A percentile compares a stretch with the other conserved stretches of the same genome.
These are phyloP conservation scores for Tipula confusa DNA, from an alignment of 2,888 invertebrate species.

Conservation along the genomic window DNA sequence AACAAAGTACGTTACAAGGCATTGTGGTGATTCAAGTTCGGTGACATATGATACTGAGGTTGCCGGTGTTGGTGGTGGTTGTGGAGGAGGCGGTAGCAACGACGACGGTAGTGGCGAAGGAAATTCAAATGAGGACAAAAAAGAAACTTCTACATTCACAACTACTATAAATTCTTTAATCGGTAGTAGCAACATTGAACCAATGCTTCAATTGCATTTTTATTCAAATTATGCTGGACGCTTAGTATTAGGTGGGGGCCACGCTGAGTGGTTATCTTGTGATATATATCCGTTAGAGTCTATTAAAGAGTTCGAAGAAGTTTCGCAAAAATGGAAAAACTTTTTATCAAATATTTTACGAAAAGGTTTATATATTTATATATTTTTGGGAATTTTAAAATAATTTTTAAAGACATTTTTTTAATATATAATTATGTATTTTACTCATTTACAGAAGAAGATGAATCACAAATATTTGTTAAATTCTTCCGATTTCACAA, in stretches of 20 bases:
- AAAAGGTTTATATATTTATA: constrained; percentile 55
- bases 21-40: not conserved
- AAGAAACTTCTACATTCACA: not conserved
- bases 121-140: not conserved
- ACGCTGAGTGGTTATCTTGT: constrained; percentile 41
- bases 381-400: not conserved
- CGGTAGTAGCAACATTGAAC: not conserved
- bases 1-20: not conserved
- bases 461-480: constrained; percentile 95
- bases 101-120: not conserved
- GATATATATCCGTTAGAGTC: constrained; percentile 74
- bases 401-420: not conserved
- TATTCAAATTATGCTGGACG: constrained; percentile 73
- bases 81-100: not conserved
- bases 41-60: not conserved
- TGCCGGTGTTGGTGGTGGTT: not conserved
- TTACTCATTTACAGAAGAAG: constrained; percentile 69
- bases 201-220: constrained; percentile 79
- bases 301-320: constrained; percentile 81
- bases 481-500: constrained; percentile 99
- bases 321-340: constrained; percentile 72
- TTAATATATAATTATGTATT: constrained; percentile 30
- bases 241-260: constrained; percentile 57
- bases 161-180: not conserved
- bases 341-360: constrained; percentile 68